phyloP scores from a whole-genome alignment of 2,113 vertebrate species.

The Eupsittula cactorum region DNA sequence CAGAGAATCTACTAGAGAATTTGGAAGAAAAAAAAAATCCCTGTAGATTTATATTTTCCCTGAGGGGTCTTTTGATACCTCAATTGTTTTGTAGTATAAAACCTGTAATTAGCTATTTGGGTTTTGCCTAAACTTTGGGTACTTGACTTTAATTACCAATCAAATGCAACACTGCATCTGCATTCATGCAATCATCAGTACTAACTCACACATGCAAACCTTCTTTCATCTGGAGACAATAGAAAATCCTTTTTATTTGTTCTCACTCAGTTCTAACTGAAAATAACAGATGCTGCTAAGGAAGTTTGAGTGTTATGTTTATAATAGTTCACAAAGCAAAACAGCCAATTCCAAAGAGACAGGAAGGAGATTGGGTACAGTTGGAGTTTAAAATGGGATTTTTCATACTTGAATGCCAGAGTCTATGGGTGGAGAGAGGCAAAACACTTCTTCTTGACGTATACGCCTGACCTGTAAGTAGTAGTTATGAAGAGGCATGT shows the following conservation, averaged over 20 bases:
- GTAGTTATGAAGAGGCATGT: neutral
- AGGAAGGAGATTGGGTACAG: neutral
- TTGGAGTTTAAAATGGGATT: neutral
- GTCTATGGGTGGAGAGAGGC: neutral
- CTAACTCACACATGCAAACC: neutral
- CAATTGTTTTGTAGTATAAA: constrained; percentile 30
- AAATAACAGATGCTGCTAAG: neutral
- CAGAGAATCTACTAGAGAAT: neutral
- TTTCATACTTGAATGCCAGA: neutral
- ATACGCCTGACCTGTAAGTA: neutral
- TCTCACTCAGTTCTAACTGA: neutral
- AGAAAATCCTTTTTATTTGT: constrained; percentile 33
- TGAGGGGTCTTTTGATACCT: constrained; percentile 21
- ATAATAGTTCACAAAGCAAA: neutral
- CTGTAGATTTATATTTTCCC: neutral
- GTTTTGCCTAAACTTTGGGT: constrained; percentile 53
- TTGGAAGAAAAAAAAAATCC: neutral
- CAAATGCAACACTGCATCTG: neutral
- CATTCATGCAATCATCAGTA: constrained; percentile 29
- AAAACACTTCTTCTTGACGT: neutral
- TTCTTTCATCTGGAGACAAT: constrained; percentile 21
- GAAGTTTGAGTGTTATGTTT: neutral
- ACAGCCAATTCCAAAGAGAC: neutral
- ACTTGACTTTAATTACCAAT: constrained; percentile 51
- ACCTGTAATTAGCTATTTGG: constrained; percentile 52